Evolutionary conservation across 2,113 vertebrate species (phyloP).

Genomic region (Synchiropus splendidus): DNA sequence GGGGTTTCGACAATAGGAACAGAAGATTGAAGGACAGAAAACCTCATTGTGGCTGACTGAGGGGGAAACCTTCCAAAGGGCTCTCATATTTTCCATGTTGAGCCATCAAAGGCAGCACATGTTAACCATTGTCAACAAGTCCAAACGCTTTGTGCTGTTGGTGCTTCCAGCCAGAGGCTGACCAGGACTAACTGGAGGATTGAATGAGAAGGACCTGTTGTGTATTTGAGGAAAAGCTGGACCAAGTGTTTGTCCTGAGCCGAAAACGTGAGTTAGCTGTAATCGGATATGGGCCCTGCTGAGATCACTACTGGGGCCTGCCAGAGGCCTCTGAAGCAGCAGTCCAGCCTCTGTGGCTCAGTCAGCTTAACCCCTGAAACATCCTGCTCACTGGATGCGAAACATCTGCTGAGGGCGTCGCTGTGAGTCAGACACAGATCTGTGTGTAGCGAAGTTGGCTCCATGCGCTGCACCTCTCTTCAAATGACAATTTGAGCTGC

Average conservation of each 20-base stretch:
- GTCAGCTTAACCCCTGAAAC: conserved; percentile 17
- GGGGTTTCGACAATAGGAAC: conserved; percentile 7
- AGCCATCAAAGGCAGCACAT: conserved; percentile 35
- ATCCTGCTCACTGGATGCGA: too few relatives aligned
- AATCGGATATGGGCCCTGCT: conserved; percentile 57
- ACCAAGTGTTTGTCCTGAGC: conserved; percentile 24
- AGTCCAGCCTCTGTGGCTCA: conserved; percentile 38
- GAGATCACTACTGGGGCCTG: conserved; percentile 54
- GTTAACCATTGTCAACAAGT: conserved; percentile 12
- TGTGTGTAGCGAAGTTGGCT: too few relatives aligned
- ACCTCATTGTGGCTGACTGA: conserved; percentile 4
- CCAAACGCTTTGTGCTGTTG: conserved; percentile 3
- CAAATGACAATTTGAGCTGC: too few relatives aligned
- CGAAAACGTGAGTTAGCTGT: conserved; percentile 55
- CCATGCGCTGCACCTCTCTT: too few relatives aligned
- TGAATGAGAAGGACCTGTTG: too few relatives aligned
- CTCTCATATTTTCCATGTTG: conserved; percentile 52
- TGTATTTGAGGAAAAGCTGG: conserved; percentile 20
- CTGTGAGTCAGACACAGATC: too few relatives aligned
- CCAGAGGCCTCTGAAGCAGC: conserved; percentile 35
- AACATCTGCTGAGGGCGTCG: not conserved
- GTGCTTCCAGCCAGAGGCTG: too few relatives aligned
- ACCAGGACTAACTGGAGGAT: too few relatives aligned
- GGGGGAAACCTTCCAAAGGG: conserved; percentile 37
- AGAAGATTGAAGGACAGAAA: conserved; percentile 6